A percentile compares a stretch with the other conserved stretches of the same genome.
Conservation (phyloP, 2,888 invertebrate species). For the Sialis lutaria region DNA sequence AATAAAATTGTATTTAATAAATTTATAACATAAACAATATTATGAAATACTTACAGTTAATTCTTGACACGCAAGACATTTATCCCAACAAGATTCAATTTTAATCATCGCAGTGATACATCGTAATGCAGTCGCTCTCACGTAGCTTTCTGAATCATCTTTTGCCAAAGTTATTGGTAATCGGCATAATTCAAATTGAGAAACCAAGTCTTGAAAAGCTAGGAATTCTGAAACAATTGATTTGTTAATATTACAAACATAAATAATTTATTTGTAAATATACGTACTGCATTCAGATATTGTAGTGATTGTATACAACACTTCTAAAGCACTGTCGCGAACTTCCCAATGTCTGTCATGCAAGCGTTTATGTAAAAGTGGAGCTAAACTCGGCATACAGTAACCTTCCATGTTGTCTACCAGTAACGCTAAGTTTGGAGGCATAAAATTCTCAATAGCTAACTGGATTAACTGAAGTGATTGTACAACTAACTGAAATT, state of each 20-base stretch:
- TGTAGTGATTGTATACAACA: slow-evolving; percentile 48
- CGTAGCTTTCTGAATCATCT: slow-evolving; percentile 55
- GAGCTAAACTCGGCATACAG: slow-evolving; percentile 44
- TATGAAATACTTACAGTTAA: slow-evolving; percentile 33
- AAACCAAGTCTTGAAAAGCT: slow-evolving; percentile 52
- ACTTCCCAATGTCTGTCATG: slow-evolving; percentile 65
- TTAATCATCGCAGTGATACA: slow-evolving; percentile 51
- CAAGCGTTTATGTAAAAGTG: slow-evolving; percentile 47
- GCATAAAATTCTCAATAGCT: slow-evolving; percentile 55
- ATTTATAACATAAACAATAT: not conserved
- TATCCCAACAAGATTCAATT: slow-evolving; percentile 48
- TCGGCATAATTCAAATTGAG: slow-evolving; percentile 44
- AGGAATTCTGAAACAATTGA: slow-evolving; percentile 45
- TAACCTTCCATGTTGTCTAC: slow-evolving; percentile 44
- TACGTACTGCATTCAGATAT: slow-evolving; percentile 54
- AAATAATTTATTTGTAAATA: not conserved
- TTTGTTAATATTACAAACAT: not conserved
- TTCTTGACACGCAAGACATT: slow-evolving; percentile 35
- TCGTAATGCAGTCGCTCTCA: slow-evolving; percentile 54
- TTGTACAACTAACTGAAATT: slow-evolving; percentile 46
- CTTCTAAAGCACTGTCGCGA: slow-evolving; percentile 57
- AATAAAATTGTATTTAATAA: slow-evolving; percentile 10
- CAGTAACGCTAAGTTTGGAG: slow-evolving; percentile 57
- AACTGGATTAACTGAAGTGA: slow-evolving; percentile 50
- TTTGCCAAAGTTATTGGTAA: slow-evolving; percentile 45